Evolutionary conservation across 2,113 vertebrate genomes (phyloP), one percentile per base, ranked within the genome.

Genomic region (Ochotona princeps): DNA sequence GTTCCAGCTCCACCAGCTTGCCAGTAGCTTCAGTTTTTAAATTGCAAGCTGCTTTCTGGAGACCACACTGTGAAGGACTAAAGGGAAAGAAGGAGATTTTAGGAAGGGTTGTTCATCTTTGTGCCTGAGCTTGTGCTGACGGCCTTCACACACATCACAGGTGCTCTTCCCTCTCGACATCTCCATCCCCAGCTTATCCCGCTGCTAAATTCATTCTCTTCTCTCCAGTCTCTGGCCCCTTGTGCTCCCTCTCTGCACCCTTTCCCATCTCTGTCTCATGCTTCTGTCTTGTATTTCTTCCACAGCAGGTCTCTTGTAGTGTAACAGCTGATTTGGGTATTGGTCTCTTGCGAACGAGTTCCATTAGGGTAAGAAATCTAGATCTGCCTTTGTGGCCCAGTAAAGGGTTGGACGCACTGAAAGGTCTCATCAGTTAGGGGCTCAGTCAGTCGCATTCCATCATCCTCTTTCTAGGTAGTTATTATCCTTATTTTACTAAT

Each of bases 11-110:
- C 28, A 47, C 47, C 85, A 6, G 54, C 79, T 88, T 90, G 88
- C 54, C 66, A 83, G 35, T 23, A 82, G n/a, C 61, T 44, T 12
- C 93, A 89, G 21, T 74, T 87, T 70, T 87, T 79, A 79, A 84
- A 69, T 90, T 83, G 90, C 15, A 76, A 66, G 72, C 38, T 95
- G 54, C 7, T 51, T 93, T 80, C 51, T 66, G 84, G 72, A 83
- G 47, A 75, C 28, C 20, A 82, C 87, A 21, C 85, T 95, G 78
- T 89, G 67, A 73, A 67, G 47, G 79, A 93, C 44, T 1, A 3
- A 80, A 10, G 35, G 5, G 49, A 49, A 79, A 8, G 81, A 54
- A 49, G 32, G 51, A 28, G 7, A n/a, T 2, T 8, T 8, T n/a
- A 54, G 51, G 69, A 74, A 82, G 21, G 26, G 12, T 3, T 66